These are phyloP conservation scores for Bradypus variegatus DNA, from an alignment of 2,797 vertebrate species.

Conservation along the genomic window DNA sequence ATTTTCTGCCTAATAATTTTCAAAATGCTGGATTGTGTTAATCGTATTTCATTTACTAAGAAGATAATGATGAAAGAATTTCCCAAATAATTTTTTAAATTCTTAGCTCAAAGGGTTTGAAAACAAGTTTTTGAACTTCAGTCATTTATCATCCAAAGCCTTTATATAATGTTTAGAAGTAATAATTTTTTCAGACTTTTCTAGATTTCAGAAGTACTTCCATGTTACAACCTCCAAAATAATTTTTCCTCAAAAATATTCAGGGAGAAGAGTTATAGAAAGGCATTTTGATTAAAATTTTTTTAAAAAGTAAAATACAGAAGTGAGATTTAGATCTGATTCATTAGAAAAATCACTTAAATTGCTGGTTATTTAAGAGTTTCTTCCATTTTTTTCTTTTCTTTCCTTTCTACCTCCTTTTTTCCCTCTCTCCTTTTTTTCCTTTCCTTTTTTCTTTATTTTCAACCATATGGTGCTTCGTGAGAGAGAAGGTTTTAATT, in stretches of 20 bases:
- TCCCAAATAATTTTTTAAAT: not conserved
- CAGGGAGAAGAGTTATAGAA: not conserved
- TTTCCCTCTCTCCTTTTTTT: not conserved
- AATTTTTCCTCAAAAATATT: not conserved
- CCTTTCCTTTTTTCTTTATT: not conserved
- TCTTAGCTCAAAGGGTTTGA: not conserved
- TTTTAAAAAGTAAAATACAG: not conserved
- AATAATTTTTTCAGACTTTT: not conserved
- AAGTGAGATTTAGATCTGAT: not conserved
- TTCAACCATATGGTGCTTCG: not conserved
- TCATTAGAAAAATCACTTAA: not conserved
- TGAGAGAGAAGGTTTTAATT: conserved; percentile 2
- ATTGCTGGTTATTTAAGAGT: not conserved
- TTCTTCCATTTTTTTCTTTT: not conserved
- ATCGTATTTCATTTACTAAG: conserved; percentile 33
- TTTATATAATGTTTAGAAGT: not conserved
- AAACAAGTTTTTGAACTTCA: conserved; percentile 16
- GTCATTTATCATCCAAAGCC: not conserved
- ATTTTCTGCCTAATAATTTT: conserved; percentile 4
- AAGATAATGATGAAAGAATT: not conserved
- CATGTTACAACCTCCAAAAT: not conserved
- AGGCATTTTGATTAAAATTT: not conserved
- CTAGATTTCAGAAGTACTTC: conserved; percentile 26
- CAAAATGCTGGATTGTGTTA: not conserved
- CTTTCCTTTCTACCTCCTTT: not conserved